Percentiles rank a stretch among this genome's conserved stretches.
Conservation (phyloP, 2,888 invertebrate genomes). For the Cryptus viduatorius region DNA sequence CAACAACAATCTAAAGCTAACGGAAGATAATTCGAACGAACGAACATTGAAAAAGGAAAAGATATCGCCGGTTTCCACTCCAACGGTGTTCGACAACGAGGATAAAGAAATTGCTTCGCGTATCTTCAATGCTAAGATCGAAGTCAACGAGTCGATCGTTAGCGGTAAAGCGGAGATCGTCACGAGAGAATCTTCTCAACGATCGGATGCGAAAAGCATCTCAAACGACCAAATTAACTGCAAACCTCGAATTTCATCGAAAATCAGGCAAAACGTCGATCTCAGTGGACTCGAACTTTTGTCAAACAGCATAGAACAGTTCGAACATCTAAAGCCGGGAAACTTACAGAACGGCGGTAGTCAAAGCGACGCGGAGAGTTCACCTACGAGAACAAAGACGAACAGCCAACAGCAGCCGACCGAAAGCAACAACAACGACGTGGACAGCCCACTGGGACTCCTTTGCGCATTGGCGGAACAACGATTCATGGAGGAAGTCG, state of each 20-base stretch:
- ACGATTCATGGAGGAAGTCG: conserved; percentile 92
- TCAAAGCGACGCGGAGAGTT: conserved; percentile 83
- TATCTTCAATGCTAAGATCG: neutral
- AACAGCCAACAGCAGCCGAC: conserved; percentile 76
- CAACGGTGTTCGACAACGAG: conserved; percentile 6
- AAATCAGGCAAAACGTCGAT: conserved; percentile 86
- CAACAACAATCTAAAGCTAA: conserved; percentile 65
- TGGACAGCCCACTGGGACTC: conserved; percentile 87
- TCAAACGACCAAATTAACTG: conserved; percentile 9
- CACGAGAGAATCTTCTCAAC: conserved; percentile 14
- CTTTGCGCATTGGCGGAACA: conserved; percentile 95
- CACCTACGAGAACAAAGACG: conserved; percentile 82
- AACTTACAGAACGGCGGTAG: conserved; percentile 83
- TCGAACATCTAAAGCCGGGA: conserved; percentile 86
- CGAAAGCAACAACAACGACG: conserved; percentile 85
- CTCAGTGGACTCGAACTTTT: conserved; percentile 93
- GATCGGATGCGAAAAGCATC: conserved; percentile 3
- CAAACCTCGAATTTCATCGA: conserved; percentile 63
- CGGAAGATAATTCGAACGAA: conserved; percentile 43
- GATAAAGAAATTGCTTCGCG: conserved; percentile 11
- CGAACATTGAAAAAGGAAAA: conserved; percentile 52
- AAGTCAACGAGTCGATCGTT: neutral
- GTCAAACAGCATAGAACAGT: conserved; percentile 94
- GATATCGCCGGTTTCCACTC: conserved; percentile 25
- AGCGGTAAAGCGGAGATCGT: neutral